Percentiles rank a stretch among this genome's conserved stretches.
Conservation (phyloP, 2,113 vertebrate species). For the Oryzias curvinotus region DNA sequence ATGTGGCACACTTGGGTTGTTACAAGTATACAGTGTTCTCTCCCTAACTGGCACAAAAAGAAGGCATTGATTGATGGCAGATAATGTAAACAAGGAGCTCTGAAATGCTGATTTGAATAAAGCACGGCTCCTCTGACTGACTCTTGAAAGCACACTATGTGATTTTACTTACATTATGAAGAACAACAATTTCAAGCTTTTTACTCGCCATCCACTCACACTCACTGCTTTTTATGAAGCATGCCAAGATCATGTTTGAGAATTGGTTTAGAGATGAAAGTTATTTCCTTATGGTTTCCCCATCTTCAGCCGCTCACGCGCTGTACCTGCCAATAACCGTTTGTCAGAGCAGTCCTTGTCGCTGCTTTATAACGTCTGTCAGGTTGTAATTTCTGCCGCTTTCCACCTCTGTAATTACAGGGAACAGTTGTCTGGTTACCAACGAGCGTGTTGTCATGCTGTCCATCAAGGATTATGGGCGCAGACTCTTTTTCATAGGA, state of each 20-base stretch:
- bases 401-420: constrained; percentile 48
- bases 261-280: constrained; percentile 2
- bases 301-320: neutral
- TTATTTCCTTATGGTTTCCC: neutral
- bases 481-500: too few relatives aligned
- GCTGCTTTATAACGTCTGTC: constrained; percentile 18
- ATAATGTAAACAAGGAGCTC: constrained; percentile 50
- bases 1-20: constrained; percentile 53
- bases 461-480: neutral
- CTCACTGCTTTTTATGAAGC: neutral
- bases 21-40: constrained; percentile 46
- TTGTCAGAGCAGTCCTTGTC: constrained; percentile 19
- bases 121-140: neutral
- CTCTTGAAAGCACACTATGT: neutral
- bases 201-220: neutral
- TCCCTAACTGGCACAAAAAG: constrained; percentile 22
- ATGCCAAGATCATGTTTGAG: constrained; percentile 1
- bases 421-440: constrained; percentile 23
- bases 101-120: constrained; percentile 25
- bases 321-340: constrained; percentile 9
- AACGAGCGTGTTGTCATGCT: constrained; percentile 27
- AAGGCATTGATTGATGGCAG: constrained; percentile 32
- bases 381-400: constrained; percentile 42
- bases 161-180: constrained; percentile 15
- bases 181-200: neutral